Base-by-base conservation (phyloP, 2,113 vertebrate genomes). In the Dasyurus viverrinus region DNA sequence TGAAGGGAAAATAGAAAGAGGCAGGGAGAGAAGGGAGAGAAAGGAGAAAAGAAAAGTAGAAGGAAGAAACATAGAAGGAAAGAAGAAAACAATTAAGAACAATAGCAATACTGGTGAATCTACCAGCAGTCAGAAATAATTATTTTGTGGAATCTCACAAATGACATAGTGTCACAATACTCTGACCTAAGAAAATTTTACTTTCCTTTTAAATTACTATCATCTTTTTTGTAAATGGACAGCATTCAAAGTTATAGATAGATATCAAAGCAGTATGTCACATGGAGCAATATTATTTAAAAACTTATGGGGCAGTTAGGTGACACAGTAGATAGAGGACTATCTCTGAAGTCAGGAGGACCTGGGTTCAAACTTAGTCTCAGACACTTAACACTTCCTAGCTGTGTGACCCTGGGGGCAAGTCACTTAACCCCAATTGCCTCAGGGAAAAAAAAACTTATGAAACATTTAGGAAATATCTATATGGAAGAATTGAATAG, bases 31-130 rank as follows among this genome's bases (percentile, higher is more conserved):
- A 84, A 84, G 7, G n/a, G 36, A 68, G 14, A 36, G 60, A 68
- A 68, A 36, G 30, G 12, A n/a, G 30, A 12, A 36, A 68, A 2
- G 6, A 68, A 60, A 10, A 8, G 26, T 60, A 3, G 55, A 60
- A 30, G 27, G 27, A 60, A 12, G 30, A 36, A 16, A 16, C 0
- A 60, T 12, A 60, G 27, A 30, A 60, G 57, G 57, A 36, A 68
- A 60, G 57, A 36, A 52, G 91, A 94, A 68, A n/a, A 90, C 89
- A 96, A 92, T 27, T 94, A 89, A 52, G 55, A 84, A 42, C 16
- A 90, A 53, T 23, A 84, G 12, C 26, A 57, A 25, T 92, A 24
- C 23, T 24, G n/a, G 47, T 26, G 3, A 14, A 22, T 2, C 84
- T 84, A 50, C 52, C 48, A 30, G 54, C 89, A 42, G 53, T 68